Conservation (phyloP, 2,797 vertebrate genomes). For the Onychomys arenicola region DNA sequence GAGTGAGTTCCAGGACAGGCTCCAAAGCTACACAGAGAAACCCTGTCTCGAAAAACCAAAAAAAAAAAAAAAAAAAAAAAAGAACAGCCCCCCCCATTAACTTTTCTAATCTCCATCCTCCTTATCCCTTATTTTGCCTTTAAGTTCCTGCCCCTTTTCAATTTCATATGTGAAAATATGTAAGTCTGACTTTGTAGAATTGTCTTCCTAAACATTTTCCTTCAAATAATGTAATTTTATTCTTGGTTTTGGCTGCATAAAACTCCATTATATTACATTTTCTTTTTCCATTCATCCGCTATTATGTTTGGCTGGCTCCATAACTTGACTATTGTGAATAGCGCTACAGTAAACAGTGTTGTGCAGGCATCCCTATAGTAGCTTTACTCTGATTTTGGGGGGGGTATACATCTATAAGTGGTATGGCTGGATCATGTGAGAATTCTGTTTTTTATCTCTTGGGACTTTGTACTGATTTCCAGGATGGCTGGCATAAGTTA, state of each 20-base stretch:
- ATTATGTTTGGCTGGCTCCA: not conserved
- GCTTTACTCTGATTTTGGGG: not conserved
- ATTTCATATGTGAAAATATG: not conserved
- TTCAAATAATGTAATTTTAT: not conserved
- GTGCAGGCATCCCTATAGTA: not conserved
- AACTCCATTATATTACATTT: too few relatives aligned
- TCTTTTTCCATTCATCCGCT: not conserved
- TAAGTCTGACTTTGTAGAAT: not conserved
- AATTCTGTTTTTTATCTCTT: not conserved
- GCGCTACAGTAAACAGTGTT: not conserved
- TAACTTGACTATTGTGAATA: not conserved
- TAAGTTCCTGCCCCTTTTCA: not conserved
- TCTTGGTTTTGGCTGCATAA: not conserved
- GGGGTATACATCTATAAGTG: not conserved
- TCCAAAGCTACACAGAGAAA: too few relatives aligned
- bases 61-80: too few relatives aligned
- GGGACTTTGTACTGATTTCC: not conserved
- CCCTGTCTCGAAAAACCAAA: too few relatives aligned
- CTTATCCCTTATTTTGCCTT: not conserved
- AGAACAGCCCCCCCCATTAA: too few relatives aligned
- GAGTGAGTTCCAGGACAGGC: too few relatives aligned
- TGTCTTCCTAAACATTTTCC: not conserved
- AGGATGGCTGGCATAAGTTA: not conserved
- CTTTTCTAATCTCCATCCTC: not conserved
- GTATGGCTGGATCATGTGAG: not conserved